phyloP scores from a whole-genome alignment of 2,888 invertebrate species.

The Aleiodes testaceus region DNA sequence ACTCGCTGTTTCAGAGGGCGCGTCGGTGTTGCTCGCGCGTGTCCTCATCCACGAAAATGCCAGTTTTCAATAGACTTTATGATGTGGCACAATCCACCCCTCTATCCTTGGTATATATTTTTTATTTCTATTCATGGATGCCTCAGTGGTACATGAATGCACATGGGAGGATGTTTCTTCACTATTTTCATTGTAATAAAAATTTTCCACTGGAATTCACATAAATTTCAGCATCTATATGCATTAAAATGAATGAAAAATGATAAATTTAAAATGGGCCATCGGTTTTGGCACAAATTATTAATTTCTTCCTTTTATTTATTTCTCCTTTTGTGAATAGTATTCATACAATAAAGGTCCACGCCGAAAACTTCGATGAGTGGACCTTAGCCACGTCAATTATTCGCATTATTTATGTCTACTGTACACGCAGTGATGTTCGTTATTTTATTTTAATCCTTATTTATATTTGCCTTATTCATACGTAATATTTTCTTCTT shows the following conservation, averaged over 20 bases:
- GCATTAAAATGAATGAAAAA: constrained; percentile 6
- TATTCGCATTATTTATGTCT: constrained; percentile 63
- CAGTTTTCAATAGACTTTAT: constrained; percentile 63
- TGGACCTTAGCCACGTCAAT: constrained; percentile 53
- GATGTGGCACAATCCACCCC: constrained; percentile 56
- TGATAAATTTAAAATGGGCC: constrained; percentile 19
- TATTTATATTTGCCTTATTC: constrained; percentile 37
- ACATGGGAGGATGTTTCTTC: constrained; percentile 44
- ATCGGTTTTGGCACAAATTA: constrained; percentile 11
- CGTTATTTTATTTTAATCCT: constrained; percentile 22
- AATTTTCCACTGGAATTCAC: constrained; percentile 33
- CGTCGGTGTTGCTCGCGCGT: constrained; percentile 46
- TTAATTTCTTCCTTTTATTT: constrained; percentile 25
- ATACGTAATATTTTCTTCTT: constrained; percentile 30
- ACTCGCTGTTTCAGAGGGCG: constrained; percentile 52
- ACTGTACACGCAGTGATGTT: constrained; percentile 38
- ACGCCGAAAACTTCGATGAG: constrained; percentile 29
- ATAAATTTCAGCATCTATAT: constrained; percentile 14
- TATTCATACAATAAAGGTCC: neutral
- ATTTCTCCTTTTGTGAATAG: constrained; percentile 9
- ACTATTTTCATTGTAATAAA: constrained; percentile 23
- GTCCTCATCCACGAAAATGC: constrained; percentile 51
- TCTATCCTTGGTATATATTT: constrained; percentile 50
- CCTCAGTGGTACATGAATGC: constrained; percentile 5
- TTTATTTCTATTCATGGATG: constrained; percentile 3